phyloP scores from a whole-genome alignment of 2,113 vertebrate genomes.

The Crotalus viridis region DNA sequence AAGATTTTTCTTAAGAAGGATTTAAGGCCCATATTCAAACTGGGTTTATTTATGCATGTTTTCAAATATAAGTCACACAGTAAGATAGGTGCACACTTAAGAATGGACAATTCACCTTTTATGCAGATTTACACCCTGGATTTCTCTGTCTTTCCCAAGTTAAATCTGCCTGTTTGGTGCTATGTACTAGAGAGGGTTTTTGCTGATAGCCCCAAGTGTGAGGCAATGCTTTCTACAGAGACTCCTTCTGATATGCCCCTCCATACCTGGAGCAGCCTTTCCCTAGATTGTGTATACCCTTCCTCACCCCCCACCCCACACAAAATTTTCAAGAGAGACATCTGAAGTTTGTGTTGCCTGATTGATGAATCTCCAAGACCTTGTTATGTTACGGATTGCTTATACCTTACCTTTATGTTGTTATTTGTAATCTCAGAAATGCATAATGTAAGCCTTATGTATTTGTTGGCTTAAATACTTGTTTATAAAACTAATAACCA shows the following conservation, averaged over 20 bases:
- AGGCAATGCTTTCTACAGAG: neutral
- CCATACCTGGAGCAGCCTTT: neutral
- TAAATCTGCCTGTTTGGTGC: neutral
- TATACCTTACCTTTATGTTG: neutral
- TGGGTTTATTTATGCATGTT: neutral
- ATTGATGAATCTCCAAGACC: neutral
- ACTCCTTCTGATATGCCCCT: neutral
- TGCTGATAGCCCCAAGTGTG: neutral
- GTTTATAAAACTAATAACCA: neutral
- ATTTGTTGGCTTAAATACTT: neutral
- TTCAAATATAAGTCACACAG: neutral
- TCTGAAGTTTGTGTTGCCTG: neutral
- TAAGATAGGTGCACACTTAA: neutral
- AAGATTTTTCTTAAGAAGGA: neutral
- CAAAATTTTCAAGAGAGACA: neutral
- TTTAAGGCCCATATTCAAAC: neutral
- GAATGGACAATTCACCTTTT: neutral
- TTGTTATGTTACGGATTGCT: neutral
- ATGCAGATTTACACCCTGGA: neutral
- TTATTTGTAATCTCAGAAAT: neutral
- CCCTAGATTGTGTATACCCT: neutral
- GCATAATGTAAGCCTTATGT: neutral
- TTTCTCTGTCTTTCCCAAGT: neutral
- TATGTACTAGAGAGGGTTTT: neutral
- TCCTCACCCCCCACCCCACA: rapidly evolving